These are phyloP conservation scores for Eupeodes latifasciatus DNA, from an alignment of 2,888 invertebrate species.

Conservation along the genomic window DNA sequence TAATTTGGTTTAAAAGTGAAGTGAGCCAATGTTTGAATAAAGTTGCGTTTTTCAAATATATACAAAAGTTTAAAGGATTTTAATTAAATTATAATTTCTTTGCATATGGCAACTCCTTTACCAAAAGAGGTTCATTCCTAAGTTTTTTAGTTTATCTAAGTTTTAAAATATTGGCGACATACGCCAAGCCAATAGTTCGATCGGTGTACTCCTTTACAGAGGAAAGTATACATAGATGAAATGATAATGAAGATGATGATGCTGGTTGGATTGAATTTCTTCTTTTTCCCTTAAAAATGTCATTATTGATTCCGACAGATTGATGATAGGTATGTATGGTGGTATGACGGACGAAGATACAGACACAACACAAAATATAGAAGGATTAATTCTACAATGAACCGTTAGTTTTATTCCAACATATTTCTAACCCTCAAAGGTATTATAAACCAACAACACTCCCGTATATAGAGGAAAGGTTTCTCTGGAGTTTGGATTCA, in stretches of 20 bases:
- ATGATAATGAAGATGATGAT: slow-evolving; percentile 33
- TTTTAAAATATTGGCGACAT: slow-evolving; percentile 33
- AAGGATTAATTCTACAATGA: slow-evolving; percentile 25
- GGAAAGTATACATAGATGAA: not conserved
- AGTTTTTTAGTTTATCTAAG: not conserved
- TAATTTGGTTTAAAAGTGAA: too few species aligned
- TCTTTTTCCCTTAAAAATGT: not conserved
- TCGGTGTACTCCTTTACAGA: not conserved
- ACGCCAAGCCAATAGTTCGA: slow-evolving; percentile 38
- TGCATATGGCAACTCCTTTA: not conserved
- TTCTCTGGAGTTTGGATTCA: not conserved
- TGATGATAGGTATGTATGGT: slow-evolving; percentile 25
- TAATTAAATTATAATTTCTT: not conserved
- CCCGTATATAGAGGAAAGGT: slow-evolving; percentile 17
- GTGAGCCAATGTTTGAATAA: too few species aligned
- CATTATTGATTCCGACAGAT: slow-evolving; percentile 44
- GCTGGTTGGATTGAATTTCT: slow-evolving; percentile 13
- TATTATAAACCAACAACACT: slow-evolving; percentile 23
- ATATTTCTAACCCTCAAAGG: slow-evolving; percentile 59
- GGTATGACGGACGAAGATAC: slow-evolving; percentile 12
- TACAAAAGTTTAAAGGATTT: too few species aligned
- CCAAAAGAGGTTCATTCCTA: not conserved
- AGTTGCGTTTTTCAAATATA: too few species aligned
- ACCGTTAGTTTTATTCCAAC: slow-evolving; percentile 62
- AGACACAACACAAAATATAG: not conserved